Base-by-base conservation (phyloP, 2,888 invertebrate species). In the Serripes groenlandicus region DNA sequence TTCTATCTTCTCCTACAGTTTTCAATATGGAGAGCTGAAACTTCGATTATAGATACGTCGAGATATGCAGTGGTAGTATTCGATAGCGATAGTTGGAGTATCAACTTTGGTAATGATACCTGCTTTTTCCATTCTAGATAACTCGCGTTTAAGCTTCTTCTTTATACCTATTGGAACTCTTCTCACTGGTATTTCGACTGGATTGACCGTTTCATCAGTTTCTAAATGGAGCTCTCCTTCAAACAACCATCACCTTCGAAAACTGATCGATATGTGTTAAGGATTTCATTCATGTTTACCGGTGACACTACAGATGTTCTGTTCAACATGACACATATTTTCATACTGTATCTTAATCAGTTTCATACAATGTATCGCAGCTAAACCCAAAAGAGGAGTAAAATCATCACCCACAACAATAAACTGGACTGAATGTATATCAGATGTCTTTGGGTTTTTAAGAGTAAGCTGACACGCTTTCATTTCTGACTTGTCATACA, bases 221-320 rank as follows among this genome's bases (percentile, higher is more conserved):
- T 83, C 78, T 42, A 87, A 49, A 23, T 83, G 74, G n/a, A 81
- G 34, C 37, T 72, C 54, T 26, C 83, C 81, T 64, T 73, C 54
- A 58, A 85, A 66, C 34, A 66, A 18, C 87, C 81, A 69, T 75
- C 69, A n/a, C 85, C 83, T 11, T 75, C 18, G 54, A 85, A 85
- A 9, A 83, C 75, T 34, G 62, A 58, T 28, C 15, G 11, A 52
- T 74, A 83, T 68, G 79, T 7, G 3, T 76, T 28, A 3, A 26
- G 42, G 1, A 73, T 58, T 1, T 23, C 2, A 32, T 30, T 52
- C 2, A 26, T 42, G 28, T 11, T 28, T 35, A 69, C n/a, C n/a
- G n/a, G n/a, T 9, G 28, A 60, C 32, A 34, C 71, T 71, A 18
- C 30, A 26, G 34, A 28, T 32, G 4, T 3, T 23, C 26, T 70